Conservation (phyloP, 2,888 invertebrate genomes). For the Cybosia mesomella region DNA sequence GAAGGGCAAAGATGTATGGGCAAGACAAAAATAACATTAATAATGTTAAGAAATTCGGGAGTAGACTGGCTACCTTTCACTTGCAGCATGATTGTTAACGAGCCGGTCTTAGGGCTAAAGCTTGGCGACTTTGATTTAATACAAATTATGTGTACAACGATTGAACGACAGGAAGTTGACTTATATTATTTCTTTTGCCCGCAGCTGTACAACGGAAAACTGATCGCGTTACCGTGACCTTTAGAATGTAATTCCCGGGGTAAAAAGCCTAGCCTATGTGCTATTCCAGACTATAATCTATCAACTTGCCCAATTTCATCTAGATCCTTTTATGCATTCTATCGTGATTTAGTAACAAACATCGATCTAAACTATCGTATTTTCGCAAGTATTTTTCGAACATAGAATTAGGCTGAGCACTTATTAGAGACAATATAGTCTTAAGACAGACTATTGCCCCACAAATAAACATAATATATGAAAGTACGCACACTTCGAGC, state of each 20-base stretch:
- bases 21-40: slow-evolving; percentile 48
- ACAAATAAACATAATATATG: too few species aligned
- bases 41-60: slow-evolving; percentile 46
- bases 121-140: slow-evolving; percentile 32
- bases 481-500: too few species aligned
- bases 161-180: slow-evolving; percentile 3
- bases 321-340: too few species aligned
- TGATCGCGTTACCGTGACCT: too few species aligned
- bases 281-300: too few species aligned
- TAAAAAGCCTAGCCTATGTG: too few species aligned
- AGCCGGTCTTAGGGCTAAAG: slow-evolving; percentile 32
- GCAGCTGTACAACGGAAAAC: too few species aligned
- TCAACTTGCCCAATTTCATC: too few species aligned
- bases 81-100: slow-evolving; percentile 49
- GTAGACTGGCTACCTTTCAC: slow-evolving; percentile 42
- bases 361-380: not conserved
- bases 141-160: not conserved
- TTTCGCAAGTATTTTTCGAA: not conserved
- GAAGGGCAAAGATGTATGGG: slow-evolving; percentile 47
- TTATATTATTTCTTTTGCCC: not conserved
- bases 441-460: too few species aligned
- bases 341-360: too few species aligned
- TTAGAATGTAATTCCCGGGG: too few species aligned
- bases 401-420: not conserved
- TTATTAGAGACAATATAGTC: too few species aligned